These are phyloP conservation scores for Ginglymostoma cirratum DNA, from an alignment of 2,113 vertebrate species.

Conservation along the genomic window DNA sequence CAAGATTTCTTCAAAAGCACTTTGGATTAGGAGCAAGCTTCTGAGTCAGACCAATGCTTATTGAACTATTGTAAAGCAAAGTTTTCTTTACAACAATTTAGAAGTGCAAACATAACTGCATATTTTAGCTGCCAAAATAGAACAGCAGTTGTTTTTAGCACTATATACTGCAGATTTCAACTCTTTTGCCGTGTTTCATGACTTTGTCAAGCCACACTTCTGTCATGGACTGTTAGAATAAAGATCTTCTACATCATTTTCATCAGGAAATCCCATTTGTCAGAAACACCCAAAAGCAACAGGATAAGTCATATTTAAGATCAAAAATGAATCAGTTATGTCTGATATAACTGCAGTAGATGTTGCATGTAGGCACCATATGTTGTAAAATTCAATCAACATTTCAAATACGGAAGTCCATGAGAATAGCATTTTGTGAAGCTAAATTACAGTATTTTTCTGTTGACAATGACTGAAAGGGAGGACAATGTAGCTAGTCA, in stretches of 20 bases:
- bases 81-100: neutral
- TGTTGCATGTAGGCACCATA: neutral
- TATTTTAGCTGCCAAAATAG: neutral
- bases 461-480: neutral
- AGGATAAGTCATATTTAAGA: neutral
- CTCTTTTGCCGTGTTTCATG: neutral
- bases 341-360: neutral
- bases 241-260: neutral
- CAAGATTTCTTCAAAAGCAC: neutral
- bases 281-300: neutral
- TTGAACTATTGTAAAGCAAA: neutral
- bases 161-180: neutral
- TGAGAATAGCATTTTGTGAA: slow-evolving; percentile 5
- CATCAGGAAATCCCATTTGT: neutral
- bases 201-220: neutral
- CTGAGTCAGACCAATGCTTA: neutral
- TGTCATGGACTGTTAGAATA: neutral
- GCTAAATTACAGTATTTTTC: slow-evolving; percentile 25
- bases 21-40: neutral
- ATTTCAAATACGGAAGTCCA: neutral
- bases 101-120: neutral
- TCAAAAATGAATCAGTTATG: neutral
- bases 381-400: neutral
- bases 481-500: slow-evolving; percentile 17
- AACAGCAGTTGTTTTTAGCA: neutral